Percentiles rank a stretch among this genome's conserved stretches.
Conservation (phyloP, 2,797 vertebrate species). For the Paratrypauchen microcephalus region DNA sequence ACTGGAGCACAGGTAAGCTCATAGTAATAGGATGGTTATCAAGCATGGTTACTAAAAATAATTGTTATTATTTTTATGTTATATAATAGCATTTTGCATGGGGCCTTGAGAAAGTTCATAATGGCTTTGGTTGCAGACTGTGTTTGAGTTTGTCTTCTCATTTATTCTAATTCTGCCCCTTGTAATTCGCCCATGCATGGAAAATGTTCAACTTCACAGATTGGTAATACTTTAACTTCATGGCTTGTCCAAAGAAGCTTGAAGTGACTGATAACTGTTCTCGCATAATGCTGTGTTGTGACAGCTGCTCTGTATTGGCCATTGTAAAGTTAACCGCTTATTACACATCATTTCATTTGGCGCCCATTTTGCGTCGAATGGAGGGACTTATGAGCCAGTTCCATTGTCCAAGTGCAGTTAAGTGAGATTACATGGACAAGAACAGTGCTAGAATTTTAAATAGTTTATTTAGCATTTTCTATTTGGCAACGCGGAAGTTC, state of each 20-base stretch:
- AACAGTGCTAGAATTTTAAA: not conserved
- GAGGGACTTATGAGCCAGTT: not conserved
- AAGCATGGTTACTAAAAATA: too few relatives aligned
- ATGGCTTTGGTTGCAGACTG: too few relatives aligned
- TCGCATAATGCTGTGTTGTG: not conserved
- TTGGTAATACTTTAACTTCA: too few relatives aligned
- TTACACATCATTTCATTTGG: slow-evolving; percentile 3
- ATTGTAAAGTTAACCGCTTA: not conserved
- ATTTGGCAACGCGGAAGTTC: not conserved
- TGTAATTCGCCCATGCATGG: too few relatives aligned
- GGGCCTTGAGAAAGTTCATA: too few relatives aligned
- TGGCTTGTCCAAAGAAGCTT: not conserved
- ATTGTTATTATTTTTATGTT: too few relatives aligned
- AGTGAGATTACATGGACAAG: not conserved
- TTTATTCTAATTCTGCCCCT: too few relatives aligned
- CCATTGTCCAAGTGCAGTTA: not conserved
- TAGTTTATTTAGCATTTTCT: not conserved
- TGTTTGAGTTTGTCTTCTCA: too few relatives aligned
- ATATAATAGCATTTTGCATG: too few relatives aligned
- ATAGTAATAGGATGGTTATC: too few relatives aligned
- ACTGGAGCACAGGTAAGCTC: too few relatives aligned
- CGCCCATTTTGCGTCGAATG: not conserved
- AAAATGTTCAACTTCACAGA: too few relatives aligned
- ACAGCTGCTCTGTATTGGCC: not conserved
- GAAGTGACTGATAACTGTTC: not conserved